phyloP scores from a whole-genome alignment of 2,888 invertebrate species.

The Gortyna flavago region DNA sequence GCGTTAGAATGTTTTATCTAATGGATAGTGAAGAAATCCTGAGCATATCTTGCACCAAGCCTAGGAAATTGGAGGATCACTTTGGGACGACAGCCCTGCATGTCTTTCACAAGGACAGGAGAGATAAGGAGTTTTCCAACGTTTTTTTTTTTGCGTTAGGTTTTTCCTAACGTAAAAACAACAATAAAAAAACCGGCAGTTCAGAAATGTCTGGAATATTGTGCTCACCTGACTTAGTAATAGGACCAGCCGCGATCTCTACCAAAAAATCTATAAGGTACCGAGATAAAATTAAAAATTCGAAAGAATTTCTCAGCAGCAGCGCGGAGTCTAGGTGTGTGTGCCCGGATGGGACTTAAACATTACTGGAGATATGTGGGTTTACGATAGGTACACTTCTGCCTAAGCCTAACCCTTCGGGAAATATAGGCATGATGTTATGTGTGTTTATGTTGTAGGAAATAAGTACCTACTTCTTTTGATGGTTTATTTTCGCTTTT shows the following conservation, averaged over 20 bases:
- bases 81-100: too few relatives aligned
- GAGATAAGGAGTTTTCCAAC: background rate
- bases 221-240: background rate
- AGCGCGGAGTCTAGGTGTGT: background rate
- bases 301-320: background rate
- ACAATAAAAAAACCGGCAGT: background rate
- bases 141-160: background rate
- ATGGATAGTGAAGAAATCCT: background rate
- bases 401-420: too few relatives aligned
- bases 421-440: too few relatives aligned
- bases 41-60: background rate
- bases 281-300: conserved; percentile 8
- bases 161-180: background rate
- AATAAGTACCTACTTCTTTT: conserved; percentile 10
- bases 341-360: background rate
- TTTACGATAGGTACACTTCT: too few relatives aligned
- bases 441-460: too few relatives aligned
- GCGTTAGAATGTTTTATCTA: background rate
- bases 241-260: background rate
- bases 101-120: background rate
- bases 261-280: background rate
- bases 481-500: background rate
- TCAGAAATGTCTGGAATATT: background rate
- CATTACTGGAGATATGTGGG: too few relatives aligned
- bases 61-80: background rate